These are phyloP conservation scores for Euura saliciscinereae DNA, from an alignment of 1,140 invertebrate genomes.

Conservation along the genomic window DNA sequence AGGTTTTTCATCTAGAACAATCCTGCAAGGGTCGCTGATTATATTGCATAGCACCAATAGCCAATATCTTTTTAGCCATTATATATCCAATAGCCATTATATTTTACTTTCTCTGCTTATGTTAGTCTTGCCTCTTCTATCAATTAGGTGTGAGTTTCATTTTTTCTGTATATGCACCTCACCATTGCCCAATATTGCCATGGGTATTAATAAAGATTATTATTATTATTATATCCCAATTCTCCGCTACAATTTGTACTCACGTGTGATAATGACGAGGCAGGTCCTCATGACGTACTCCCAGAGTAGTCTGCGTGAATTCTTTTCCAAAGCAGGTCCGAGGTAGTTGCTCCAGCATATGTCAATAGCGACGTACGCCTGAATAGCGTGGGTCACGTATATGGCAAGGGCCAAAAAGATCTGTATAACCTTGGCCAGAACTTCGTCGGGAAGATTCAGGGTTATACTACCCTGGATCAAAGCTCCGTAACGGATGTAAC, in stretches of 20 bases:
- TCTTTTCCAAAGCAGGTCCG: conserved; percentile 46
- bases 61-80: too few species aligned
- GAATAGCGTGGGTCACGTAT: conserved; percentile 83
- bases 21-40: too few species aligned
- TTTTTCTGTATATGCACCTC: too few species aligned
- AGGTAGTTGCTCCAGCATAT: conserved; percentile 82
- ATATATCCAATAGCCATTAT: too few species aligned
- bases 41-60: too few species aligned
- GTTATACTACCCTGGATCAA: conserved; percentile 70
- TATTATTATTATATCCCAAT: too few species aligned
- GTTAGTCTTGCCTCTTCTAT: too few species aligned
- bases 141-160: too few species aligned
- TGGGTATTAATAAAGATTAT: too few species aligned
- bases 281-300: conserved; percentile 73
- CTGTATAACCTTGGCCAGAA: conserved; percentile 75
- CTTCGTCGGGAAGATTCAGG: conserved; percentile 65
- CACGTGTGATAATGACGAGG: conserved; percentile 79
- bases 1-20: too few species aligned
- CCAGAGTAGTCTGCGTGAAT: conserved; percentile 56
- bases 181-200: too few species aligned
- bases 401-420: conserved; percentile 80
- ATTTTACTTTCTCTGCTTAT: too few species aligned
- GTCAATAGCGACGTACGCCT: conserved; percentile 89
- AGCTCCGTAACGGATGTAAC: conserved; percentile 77
- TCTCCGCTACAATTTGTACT: conserved; percentile 52